Evolutionary conservation across 2,888 invertebrate genomes (phyloP).

Genomic region (Cryptus armator): DNA sequence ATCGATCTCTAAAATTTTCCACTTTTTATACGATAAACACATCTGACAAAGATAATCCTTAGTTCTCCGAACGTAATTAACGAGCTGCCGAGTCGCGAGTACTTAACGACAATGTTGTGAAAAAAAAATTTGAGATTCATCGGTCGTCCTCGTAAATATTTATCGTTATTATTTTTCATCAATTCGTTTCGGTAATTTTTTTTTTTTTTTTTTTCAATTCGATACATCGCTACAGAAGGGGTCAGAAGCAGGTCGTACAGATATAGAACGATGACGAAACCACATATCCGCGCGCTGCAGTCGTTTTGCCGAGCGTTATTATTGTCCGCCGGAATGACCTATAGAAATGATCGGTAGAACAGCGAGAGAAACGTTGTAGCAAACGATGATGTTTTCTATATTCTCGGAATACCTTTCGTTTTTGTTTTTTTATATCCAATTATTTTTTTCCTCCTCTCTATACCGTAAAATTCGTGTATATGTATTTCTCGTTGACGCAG

Average conservation of each 20-base stretch:
- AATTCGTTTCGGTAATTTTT: neutral
- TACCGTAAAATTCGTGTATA: conserved; percentile 57
- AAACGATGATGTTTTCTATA: conserved; percentile 21
- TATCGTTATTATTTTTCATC: conserved; percentile 6
- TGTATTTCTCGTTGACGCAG: conserved; percentile 42
- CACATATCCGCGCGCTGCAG: neutral
- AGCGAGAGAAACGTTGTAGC: conserved; percentile 15
- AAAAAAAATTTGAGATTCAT: neutral
- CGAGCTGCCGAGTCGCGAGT: neutral
- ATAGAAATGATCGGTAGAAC: conserved; percentile 19
- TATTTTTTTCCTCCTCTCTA: conserved; percentile 40
- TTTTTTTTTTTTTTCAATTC: neutral
- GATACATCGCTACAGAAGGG: neutral
- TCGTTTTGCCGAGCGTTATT: conserved; percentile 1
- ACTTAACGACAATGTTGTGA: neutral
- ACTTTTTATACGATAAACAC: neutral
- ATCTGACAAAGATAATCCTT: neutral
- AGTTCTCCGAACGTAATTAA: neutral
- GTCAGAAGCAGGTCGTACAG: conserved; percentile 5
- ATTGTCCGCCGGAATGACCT: neutral
- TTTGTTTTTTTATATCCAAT: conserved; percentile 17
- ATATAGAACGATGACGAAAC: conserved; percentile 20
- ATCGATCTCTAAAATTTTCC: neutral
- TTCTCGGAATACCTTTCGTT: conserved; percentile 7
- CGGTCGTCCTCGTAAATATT: neutral